phyloP scores from a whole-genome alignment of 2,113 vertebrate genomes.

The Dascyllus trimaculatus region DNA sequence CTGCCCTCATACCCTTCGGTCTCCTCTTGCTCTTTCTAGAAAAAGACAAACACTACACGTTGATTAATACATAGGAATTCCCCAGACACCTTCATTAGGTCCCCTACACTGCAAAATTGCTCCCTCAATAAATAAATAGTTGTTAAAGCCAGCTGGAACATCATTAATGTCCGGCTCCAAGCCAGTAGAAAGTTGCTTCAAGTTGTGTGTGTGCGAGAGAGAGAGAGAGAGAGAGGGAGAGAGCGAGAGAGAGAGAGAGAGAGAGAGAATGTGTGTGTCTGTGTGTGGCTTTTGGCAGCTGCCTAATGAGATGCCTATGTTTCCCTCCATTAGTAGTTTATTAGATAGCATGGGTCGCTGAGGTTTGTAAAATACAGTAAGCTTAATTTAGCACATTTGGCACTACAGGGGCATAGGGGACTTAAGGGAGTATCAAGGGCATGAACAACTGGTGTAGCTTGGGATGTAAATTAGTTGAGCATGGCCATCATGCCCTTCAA shows the following conservation, averaged over 20 bases:
- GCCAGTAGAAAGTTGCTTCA: conserved; percentile 62
- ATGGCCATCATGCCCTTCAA: conserved; percentile 33
- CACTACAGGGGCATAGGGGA: conserved; percentile 55
- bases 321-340: conserved; percentile 79
- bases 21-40: conserved; percentile 11
- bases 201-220: conserved; percentile 38
- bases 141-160: conserved; percentile 75
- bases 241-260: too few relatives aligned
- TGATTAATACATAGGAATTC: conserved; percentile 68
- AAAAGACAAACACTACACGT: conserved; percentile 55
- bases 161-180: conserved; percentile 75
- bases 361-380: conserved; percentile 73
- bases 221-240: too few relatives aligned
- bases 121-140: conserved; percentile 77
- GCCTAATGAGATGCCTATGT: conserved; percentile 77
- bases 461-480: conserved; percentile 62
- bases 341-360: conserved; percentile 74
- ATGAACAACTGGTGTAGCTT: conserved; percentile 40
- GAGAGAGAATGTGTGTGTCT: conserved; percentile 30
- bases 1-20: conserved; percentile 1
- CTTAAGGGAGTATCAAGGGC: conserved; percentile 57
- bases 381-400: conserved; percentile 77
- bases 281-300: conserved; percentile 52
- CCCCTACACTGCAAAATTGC: conserved; percentile 62
- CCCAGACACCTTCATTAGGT: conserved; percentile 68